A percentile compares a stretch with the other conserved stretches of the same genome.
Conservation (phyloP, 2,888 invertebrate genomes). For the Serrognathus titanus region DNA sequence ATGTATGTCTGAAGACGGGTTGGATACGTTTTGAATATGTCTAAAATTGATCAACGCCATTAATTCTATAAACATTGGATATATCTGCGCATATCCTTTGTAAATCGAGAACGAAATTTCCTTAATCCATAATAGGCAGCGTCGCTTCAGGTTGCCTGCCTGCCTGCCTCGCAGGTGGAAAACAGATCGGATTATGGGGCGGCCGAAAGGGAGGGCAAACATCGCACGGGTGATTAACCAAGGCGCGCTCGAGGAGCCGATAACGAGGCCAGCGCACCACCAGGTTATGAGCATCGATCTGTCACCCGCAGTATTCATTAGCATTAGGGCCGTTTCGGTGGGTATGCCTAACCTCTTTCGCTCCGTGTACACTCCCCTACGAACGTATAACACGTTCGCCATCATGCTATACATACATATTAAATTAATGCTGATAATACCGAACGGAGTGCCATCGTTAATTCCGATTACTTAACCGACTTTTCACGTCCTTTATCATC, state of each 20-base stretch:
- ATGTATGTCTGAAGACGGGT: too few relatives aligned
- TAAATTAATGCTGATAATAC: constrained; percentile 14
- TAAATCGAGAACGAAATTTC: background rate
- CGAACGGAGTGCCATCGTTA: background rate
- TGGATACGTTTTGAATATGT: background rate
- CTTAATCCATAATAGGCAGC: background rate
- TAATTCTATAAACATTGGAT: background rate
- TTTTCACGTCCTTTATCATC: too few relatives aligned
- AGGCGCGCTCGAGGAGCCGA: constrained; percentile 38
- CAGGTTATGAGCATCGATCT: constrained; percentile 36
- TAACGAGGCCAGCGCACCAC: constrained; percentile 35
- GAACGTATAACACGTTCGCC: constrained; percentile 8
- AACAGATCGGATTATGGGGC: constrained; percentile 14
- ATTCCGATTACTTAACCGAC: too few relatives aligned
- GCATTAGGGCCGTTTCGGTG: constrained; percentile 19
- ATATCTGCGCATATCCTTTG: background rate
- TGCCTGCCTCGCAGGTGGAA: background rate
- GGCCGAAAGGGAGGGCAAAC: constrained; percentile 22
- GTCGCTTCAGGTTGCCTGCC: background rate
- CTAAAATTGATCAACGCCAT: background rate
- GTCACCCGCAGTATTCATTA: constrained; percentile 32
- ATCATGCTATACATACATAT: constrained; percentile 7
- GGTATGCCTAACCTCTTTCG: constrained; percentile 11
- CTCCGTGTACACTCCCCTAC: constrained; percentile 14
- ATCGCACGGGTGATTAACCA: constrained; percentile 35